Evolutionary conservation across 2,888 invertebrate genomes (phyloP).

Genomic region (Cantharis rufa): DNA sequence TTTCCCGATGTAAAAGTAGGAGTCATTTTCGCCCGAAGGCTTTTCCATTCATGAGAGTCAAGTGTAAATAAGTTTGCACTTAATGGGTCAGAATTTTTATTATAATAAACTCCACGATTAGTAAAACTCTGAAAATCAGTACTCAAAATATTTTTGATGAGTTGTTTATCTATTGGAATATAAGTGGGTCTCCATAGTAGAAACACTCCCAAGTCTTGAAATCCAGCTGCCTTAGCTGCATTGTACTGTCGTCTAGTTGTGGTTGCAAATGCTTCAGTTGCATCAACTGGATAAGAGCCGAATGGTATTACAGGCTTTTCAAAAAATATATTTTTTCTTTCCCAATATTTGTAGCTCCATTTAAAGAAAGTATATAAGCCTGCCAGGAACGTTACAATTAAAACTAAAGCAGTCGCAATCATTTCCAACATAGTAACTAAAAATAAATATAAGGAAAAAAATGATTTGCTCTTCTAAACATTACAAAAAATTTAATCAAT

Average conservation of each 20-base stretch:
- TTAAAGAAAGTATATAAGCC: conserved; percentile 21
- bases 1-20: conserved; percentile 69
- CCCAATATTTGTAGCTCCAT: conserved; percentile 41
- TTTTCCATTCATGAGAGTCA: conserved; percentile 63
- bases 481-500: too few species aligned
- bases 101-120: conserved; percentile 62
- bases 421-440: background rate
- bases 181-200: conserved; percentile 40
- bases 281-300: conserved; percentile 36
- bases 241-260: conserved; percentile 28
- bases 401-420: background rate
- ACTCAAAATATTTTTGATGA: conserved; percentile 32
- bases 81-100: conserved; percentile 62
- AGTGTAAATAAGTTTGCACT: conserved; percentile 62
- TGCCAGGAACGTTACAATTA: background rate
- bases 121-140: conserved; percentile 56
- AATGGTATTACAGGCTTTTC: conserved; percentile 41
- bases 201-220: conserved; percentile 40
- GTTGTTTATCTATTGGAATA: conserved; percentile 45
- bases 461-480: too few species aligned
- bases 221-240: conserved; percentile 28
- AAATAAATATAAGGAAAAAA: too few species aligned
- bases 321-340: conserved; percentile 37
- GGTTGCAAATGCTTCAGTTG: conserved; percentile 11
- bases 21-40: conserved; percentile 62